A percentile compares a stretch with the other conserved stretches of the same genome.
Evolutionary conservation across 2,797 vertebrate genomes (phyloP).

Genomic region (Moxostoma hubbsi): DNA sequence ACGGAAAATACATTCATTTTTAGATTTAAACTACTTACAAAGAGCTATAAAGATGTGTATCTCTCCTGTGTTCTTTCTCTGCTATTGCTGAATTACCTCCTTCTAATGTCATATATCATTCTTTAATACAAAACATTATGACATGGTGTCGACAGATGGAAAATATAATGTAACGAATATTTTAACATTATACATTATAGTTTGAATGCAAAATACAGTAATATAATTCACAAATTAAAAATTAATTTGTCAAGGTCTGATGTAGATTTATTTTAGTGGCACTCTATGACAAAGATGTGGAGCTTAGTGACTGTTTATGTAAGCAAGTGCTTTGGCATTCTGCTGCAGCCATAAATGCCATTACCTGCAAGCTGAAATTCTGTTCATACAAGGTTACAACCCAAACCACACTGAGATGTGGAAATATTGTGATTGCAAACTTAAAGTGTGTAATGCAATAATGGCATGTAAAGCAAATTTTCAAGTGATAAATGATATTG

Average conservation of each 20-base stretch:
- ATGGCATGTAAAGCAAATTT: background rate
- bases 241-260: background rate
- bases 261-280: background rate
- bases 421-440: too few relatives aligned
- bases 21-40: background rate
- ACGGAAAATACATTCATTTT: background rate
- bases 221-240: background rate
- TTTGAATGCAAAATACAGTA: background rate
- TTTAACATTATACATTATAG: background rate
- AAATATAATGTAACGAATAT: too few relatives aligned
- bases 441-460: background rate
- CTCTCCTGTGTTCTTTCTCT: background rate
- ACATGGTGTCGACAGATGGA: too few relatives aligned
- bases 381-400: too few relatives aligned
- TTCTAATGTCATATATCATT: background rate
- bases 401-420: too few relatives aligned
- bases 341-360: too few relatives aligned
- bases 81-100: background rate
- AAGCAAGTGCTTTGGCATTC: too few relatives aligned
- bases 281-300: too few relatives aligned
- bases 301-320: too few relatives aligned
- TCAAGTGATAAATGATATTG: too few relatives aligned
- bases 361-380: too few relatives aligned
- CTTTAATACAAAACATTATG: background rate
- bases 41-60: background rate